phyloP scores from a whole-genome alignment of 2,797 vertebrate species.

The Falco concolor region DNA sequence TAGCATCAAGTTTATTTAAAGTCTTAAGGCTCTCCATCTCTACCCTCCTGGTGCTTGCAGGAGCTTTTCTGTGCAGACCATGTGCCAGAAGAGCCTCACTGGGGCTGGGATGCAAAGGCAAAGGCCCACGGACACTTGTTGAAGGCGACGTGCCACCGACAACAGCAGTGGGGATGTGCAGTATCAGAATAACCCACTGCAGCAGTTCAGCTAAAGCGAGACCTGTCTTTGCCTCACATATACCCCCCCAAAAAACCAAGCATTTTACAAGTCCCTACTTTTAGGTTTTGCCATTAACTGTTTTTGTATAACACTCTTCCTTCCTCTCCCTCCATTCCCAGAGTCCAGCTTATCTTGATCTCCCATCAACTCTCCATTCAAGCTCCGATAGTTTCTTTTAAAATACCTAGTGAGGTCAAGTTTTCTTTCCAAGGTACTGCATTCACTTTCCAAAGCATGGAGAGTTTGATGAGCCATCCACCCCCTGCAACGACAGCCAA shows the following conservation, averaged over 20 bases:
- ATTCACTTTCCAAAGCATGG: neutral
- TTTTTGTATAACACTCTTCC: neutral
- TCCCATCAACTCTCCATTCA: neutral
- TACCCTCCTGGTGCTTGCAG: neutral
- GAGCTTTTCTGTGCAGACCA: neutral
- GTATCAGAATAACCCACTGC: neutral
- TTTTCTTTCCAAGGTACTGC: neutral
- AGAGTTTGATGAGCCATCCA: neutral
- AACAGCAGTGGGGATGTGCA: accelerated
- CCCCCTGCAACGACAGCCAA: neutral
- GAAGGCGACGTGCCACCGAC: accelerated
- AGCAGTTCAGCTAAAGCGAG: neutral
- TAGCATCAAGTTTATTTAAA: slow-evolving; percentile 12
- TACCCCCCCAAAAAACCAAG: accelerated
- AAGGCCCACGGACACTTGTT: accelerated
- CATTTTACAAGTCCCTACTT: neutral
- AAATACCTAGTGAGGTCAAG: neutral
- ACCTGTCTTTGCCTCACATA: neutral
- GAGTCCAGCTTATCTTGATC: neutral
- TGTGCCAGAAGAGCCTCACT: accelerated
- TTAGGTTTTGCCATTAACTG: neutral
- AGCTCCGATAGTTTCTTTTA: neutral
- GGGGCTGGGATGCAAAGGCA: accelerated
- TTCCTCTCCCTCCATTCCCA: neutral
- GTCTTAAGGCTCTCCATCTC: neutral